Evolutionary conservation across 2,113 vertebrate species (phyloP), one percentile per base, ranked within the genome.

Genomic region (Gopherus evgoodei): DNA sequence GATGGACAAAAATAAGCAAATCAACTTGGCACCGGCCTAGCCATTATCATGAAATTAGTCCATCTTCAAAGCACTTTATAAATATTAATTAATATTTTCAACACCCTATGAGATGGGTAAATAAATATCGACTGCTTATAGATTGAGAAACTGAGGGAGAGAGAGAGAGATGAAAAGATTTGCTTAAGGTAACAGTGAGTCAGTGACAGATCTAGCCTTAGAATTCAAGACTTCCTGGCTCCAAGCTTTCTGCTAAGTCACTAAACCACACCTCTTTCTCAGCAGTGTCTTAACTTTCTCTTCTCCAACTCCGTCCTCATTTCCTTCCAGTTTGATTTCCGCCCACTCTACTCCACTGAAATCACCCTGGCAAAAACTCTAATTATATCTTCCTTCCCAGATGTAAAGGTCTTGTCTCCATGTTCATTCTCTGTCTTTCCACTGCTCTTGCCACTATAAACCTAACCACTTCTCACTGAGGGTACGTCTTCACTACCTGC

Each of bases 1-100:
- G 44, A 53, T 3, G 4, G 75, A 90, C 83, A 91, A 35, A 13
- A 89, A 53, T 1, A 53, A 81, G 56, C 54, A 87, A 87, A 75
- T 85, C n/a, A 79, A 9, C 85, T 90, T 1, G 3, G 13, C 92
- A 59, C 42, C 24, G 19, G 87, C 44, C 80, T 81, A 76, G 65
- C 62, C 59, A 22, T 42, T 75, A 47, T 59, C 76, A n/a, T 57
- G 27, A 91, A 87, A 91, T 78, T 75, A 84, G 91, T 52, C 76
- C 72, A 93, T 92, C 93, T 94, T 95, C 88, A 86, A 87, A 91
- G 85, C 56, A 44, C 79, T 91, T 94, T 96, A 54, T 69, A 92
- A 95, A 56, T 84, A 91, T 96, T 95, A 93, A 96, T 97, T 94
- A 85, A 97, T 86, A 95, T 96, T 94, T 94, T 93, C 90, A 90